Base-by-base conservation (phyloP, 2,888 invertebrate genomes). In the Caenorhabditis doughertyi region DNA sequence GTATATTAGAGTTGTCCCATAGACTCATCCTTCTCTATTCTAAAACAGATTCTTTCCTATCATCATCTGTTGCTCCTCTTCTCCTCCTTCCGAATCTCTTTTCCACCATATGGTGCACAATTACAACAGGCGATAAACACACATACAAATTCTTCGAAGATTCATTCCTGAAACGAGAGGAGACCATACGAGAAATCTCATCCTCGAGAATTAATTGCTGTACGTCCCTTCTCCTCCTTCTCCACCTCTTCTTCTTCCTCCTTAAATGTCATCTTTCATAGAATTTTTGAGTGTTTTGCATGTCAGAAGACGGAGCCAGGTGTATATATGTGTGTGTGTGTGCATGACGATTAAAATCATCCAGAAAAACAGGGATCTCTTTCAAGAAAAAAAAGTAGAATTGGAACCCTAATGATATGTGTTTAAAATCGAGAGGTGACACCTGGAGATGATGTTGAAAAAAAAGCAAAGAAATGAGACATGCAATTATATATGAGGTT, bases 141-240 rank as follows among this genome's bases (percentile, higher is more conserved):
- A 29, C 39, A n/a, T n/a, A n/a, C n/a, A n/a, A n/a, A n/a, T n/a
- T n/a, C n/a, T n/a, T n/a, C 32, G 13, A 16, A 47, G 5, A 51
- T 68, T 27, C n/a, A n/a, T 42, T n/a, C 64, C 21, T 27, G 13
- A 9, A 13, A 13, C 2, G 16, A 8, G 39, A 62, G 25, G 60
- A 16, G 23, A 47, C 42, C 58, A 42, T 42, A 55, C 65, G 25
- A 39, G 25, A 51, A 62, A 53, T 49, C 64, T 49, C 35, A 44
- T 74, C 29, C 21, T 35, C 56, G 80, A 80, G 80, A 80, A 80
- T 80, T 80, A 80, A 80, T 80, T 80, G 73, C 73, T n/a, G n/a
- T n/a, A n/a, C n/a, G n/a, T n/a, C n/a, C n/a, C n/a, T n/a, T n/a
- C n/a, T n/a, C n/a, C n/a, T n/a, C n/a, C n/a, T n/a, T n/a, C n/a